Evolutionary conservation across 1,140 invertebrate species (phyloP), one percentile per base, ranked within the genome.

Genomic region (Vanessa atalanta): DNA sequence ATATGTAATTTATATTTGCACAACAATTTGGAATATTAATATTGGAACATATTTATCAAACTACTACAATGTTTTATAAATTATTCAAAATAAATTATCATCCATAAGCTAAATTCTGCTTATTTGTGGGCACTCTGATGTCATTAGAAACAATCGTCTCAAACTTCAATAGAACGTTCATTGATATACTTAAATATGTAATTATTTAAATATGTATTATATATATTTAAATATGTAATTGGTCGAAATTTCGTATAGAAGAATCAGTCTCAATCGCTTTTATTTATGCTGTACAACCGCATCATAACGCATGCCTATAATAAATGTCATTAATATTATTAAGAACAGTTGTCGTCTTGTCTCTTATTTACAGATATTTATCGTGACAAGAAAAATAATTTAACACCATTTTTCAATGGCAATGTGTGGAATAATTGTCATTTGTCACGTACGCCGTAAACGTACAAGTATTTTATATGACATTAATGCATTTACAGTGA

Each of bases 381-480:
- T 67, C 26, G 65, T 53, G 55, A 68, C 55, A 73, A 61, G 55
- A 73, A 67, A 73, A 67, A 73, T 73, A 73, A 73, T 73, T 67
- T 50, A 73, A 51, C 53, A 16, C 23, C 53, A 63, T 66, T 51
- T 67, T 63, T 67, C 65, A 73, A 66, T 60, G 63, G 70, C 51
- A 47, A 51, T 65, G 65, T 48, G 65, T 51, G 23, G 47, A 73
- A 73, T 66, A 67, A 72, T 67, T 73, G 65, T 61, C 64, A 67
- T 73, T 73, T 73, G 47, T 73, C 71, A 73, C 65, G 65, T 51
- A 61, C 37, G 26, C 53, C 20, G 6, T 57, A 23, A 57, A 12
- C 20, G 26, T 67, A 73, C 53, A 48, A 26, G 64, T 20, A 63
- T 61, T 70, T 61, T 61, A 26, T 70, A 61, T 57, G 23, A 61